Percentiles rank a stretch among this genome's conserved stretches.
phyloP scores from a whole-genome alignment of 2,797 vertebrate genomes.

The Gallinago nigripennis region DNA sequence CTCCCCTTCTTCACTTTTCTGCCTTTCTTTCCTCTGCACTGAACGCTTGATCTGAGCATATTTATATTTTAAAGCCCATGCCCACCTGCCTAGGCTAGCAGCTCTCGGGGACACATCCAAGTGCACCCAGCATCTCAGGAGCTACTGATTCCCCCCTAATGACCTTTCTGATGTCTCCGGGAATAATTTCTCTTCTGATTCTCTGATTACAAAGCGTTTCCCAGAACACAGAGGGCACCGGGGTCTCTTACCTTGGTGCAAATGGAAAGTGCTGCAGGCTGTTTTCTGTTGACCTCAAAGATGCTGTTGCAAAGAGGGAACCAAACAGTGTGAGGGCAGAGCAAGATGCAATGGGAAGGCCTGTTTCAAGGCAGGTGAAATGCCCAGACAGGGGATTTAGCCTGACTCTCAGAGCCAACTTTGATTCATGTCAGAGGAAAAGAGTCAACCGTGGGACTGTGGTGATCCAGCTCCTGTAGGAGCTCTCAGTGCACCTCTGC shows the following conservation, averaged over 20 bases:
- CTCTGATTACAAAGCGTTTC: conserved; percentile 7
- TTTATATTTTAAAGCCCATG: background rate
- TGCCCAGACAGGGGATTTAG: background rate
- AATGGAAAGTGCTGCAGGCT: background rate
- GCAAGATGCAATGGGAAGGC: background rate
- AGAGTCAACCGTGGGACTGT: background rate
- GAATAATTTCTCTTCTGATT: background rate
- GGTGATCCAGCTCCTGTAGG: background rate
- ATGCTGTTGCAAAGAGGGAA: background rate
- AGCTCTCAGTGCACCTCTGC: background rate
- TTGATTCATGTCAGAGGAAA: background rate
- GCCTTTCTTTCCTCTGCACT: background rate
- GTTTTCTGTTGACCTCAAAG: conserved; percentile 10
- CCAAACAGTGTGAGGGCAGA: background rate
- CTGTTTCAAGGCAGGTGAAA: background rate
- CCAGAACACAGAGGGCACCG: background rate
- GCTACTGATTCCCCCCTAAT: background rate
- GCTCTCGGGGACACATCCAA: background rate
- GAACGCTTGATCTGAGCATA: background rate
- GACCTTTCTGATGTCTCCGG: background rate
- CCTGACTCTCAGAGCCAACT: background rate
- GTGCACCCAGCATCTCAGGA: background rate
- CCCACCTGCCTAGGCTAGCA: background rate
- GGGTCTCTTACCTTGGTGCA: background rate
- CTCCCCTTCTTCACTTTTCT: background rate